Percentiles rank a stretch among this genome's conserved stretches.
Conservation (phyloP, 2,113 vertebrate genomes). For the Heloderma charlesbogerti region DNA sequence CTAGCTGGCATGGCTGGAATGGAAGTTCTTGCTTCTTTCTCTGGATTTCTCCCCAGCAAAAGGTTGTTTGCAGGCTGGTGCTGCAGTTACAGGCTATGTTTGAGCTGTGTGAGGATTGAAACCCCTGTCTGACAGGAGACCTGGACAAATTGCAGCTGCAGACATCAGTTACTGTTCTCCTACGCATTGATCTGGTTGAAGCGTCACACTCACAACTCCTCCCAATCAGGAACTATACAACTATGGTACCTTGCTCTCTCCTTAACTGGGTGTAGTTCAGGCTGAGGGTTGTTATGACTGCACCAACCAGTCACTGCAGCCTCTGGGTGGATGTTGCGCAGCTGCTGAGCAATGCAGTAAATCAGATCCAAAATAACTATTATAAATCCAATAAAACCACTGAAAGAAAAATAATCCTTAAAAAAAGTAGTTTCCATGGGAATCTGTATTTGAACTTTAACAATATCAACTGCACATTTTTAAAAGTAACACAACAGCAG, state of each 20-base stretch:
- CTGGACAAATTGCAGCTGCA: neutral
- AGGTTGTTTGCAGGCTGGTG: neutral
- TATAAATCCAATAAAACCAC: slow-evolving; percentile 23
- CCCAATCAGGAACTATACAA: neutral
- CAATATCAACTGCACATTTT: slow-evolving; percentile 57
- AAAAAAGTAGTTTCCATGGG: slow-evolving; percentile 25
- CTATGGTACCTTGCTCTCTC: neutral
- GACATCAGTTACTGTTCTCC: neutral
- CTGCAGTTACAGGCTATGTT: neutral
- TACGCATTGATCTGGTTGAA: neutral
- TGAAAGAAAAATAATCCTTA: slow-evolving; percentile 22
- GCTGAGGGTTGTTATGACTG: neutral
- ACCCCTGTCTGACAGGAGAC: neutral
- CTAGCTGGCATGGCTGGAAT: neutral
- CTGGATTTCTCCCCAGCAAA: neutral
- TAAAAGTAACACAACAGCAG: slow-evolving; percentile 62
- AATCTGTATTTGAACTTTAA: slow-evolving; percentile 57
- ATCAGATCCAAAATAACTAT: neutral
- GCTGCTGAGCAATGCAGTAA: neutral
- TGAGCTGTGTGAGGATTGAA: neutral
- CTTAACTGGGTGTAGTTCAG: neutral
- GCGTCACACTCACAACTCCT: neutral
- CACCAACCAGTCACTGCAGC: neutral
- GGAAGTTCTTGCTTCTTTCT: neutral
- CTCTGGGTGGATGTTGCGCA: neutral